Conservation (phyloP, 2,113 vertebrate species). For the Lathamus discolor region DNA sequence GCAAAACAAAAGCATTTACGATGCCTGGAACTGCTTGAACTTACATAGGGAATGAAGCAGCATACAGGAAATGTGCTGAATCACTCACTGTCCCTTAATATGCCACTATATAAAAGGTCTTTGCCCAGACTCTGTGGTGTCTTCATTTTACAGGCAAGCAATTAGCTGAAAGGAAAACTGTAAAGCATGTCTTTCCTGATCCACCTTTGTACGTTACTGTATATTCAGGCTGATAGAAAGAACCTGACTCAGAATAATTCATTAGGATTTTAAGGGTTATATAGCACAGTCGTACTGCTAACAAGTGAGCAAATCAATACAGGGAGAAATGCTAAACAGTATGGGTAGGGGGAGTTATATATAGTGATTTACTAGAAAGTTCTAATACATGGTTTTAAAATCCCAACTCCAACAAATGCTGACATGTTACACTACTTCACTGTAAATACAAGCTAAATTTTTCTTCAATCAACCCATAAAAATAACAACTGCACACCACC, state of each 20-base stretch:
- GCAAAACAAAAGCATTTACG: background rate
- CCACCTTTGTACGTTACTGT: constrained; percentile 18
- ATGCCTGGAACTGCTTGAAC: background rate
- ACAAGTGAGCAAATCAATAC: background rate
- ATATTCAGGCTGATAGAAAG: constrained; percentile 20
- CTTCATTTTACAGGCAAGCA: constrained; percentile 52
- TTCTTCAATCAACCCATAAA: background rate
- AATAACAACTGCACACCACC: background rate
- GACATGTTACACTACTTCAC: background rate
- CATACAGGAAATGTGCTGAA: constrained; percentile 43
- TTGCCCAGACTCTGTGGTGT: constrained; percentile 34
- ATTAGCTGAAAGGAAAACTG: constrained; percentile 58
- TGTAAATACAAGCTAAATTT: background rate
- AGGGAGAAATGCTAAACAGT: background rate
- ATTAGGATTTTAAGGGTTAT: constrained; percentile 20
- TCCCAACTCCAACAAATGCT: background rate
- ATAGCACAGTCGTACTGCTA: background rate
- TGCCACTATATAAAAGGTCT: background rate
- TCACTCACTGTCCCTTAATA: constrained; percentile 14
- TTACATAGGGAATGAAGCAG: background rate
- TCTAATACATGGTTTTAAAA: background rate
- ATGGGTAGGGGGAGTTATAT: background rate
- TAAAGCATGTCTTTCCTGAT: constrained; percentile 48
- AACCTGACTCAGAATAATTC: background rate
- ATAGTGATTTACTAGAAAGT: background rate